These are phyloP conservation scores for Neuroterus valhalla DNA, from an alignment of 1,140 invertebrate genomes.

Conservation along the genomic window DNA sequence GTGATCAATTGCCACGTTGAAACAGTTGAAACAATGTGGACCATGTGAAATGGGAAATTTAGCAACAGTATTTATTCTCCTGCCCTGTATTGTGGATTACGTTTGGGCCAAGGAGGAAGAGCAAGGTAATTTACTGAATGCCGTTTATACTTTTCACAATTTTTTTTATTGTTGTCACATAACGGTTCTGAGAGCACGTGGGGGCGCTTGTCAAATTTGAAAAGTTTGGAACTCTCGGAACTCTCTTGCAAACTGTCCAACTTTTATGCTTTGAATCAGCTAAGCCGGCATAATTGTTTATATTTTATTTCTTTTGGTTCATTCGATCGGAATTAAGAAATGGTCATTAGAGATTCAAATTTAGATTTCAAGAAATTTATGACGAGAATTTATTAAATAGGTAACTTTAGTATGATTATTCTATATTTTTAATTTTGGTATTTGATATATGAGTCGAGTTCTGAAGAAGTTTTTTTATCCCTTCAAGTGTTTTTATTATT, in stretches of 20 bases:
- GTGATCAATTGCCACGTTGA: constrained; percentile 47
- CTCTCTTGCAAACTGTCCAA: no score
- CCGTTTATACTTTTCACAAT: background rate
- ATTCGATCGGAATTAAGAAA: no score
- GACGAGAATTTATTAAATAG: no score
- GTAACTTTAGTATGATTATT: no score
- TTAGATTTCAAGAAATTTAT: no score
- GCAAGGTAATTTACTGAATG: constrained; percentile 54
- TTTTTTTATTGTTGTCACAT: background rate
- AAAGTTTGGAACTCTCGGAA: no score
- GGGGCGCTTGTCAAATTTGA: background rate
- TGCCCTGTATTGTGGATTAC: constrained; percentile 69
- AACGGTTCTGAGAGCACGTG: constrained; percentile 31
- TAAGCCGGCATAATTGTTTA: constrained; percentile 39
- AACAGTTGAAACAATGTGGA: constrained; percentile 66
- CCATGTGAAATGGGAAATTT: constrained; percentile 69
- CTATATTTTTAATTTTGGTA: no score
- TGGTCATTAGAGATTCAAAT: no score
- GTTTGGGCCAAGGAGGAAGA: constrained; percentile 59
- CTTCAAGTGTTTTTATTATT: no score
- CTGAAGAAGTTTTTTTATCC: no score
- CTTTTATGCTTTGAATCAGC: background rate
- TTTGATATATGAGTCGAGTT: no score
- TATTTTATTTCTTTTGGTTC: background rate
- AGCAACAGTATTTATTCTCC: constrained; percentile 62